Evolutionary conservation across 2,888 invertebrate species (phyloP).

Genomic region (Epinotia bilunana): DNA sequence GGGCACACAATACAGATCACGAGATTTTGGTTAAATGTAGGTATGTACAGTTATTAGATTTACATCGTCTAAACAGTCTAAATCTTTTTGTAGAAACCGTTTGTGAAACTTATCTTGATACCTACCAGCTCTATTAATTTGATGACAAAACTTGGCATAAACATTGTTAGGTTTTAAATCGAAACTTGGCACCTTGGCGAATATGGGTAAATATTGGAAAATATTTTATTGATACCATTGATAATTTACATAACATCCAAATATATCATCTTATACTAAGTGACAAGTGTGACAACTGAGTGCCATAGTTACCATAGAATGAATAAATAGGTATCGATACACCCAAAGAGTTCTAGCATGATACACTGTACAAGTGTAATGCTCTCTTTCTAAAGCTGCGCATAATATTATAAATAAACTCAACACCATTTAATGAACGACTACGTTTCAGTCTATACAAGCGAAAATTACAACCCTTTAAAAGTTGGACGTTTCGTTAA

Average conservation of each 20-base stretch:
- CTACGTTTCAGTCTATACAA: no score
- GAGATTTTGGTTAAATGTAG: not conserved
- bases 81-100: not conserved
- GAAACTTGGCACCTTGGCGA: not conserved
- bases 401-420: no score
- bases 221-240: constrained; percentile 26
- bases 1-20: not conserved
- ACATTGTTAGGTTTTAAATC: constrained; percentile 60
- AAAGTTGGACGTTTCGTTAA: no score
- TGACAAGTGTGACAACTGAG: constrained; percentile 36
- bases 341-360: no score
- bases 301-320: constrained; percentile 1
- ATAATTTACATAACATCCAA: constrained; percentile 57
- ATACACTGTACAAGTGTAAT: no score
- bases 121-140: constrained; percentile 78
- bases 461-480: no score
- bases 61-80: not conserved
- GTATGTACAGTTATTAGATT: not conserved
- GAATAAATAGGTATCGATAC: not conserved
- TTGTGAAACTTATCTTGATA: constrained; percentile 31
- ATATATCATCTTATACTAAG: constrained; percentile 51
- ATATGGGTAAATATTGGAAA: not conserved
- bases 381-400: no score
- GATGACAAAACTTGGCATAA: constrained; percentile 78
- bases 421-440: no score